phyloP scores from a whole-genome alignment of 2,113 vertebrate genomes.

The Gadus chalcogrammus region DNA sequence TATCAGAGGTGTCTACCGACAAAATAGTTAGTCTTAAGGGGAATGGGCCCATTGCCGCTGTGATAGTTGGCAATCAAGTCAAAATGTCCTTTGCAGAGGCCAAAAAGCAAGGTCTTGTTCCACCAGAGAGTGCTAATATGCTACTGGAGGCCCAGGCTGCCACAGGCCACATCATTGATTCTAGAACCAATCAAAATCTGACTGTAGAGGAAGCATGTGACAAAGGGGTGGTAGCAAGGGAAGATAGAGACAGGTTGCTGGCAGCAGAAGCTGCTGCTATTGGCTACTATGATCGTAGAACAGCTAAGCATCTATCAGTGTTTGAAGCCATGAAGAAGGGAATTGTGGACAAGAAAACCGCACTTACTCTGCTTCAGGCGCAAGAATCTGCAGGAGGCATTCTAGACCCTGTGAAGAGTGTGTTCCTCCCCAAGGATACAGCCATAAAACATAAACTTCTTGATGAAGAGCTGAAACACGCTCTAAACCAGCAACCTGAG shows the following conservation, averaged over 20 bases:
- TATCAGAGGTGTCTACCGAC: slow-evolving; percentile 77
- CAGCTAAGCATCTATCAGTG: slow-evolving; percentile 78
- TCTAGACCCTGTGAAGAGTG: slow-evolving; percentile 87
- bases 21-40: slow-evolving; percentile 81
- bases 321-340: slow-evolving; percentile 88
- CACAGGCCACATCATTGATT: slow-evolving; percentile 89
- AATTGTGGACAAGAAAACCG: slow-evolving; percentile 76
- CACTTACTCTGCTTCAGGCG: slow-evolving; percentile 85
- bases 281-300: slow-evolving; percentile 83
- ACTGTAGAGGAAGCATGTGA: slow-evolving; percentile 83
- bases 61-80: slow-evolving; percentile 72
- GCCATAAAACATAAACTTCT: slow-evolving; percentile 85
- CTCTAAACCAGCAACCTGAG: slow-evolving; percentile 77
- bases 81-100: slow-evolving; percentile 89
- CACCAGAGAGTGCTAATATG: slow-evolving; percentile 78
- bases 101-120: slow-evolving; percentile 80
- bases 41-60: slow-evolving; percentile 81
- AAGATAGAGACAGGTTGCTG: slow-evolving; percentile 81
- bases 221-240: slow-evolving; percentile 82
- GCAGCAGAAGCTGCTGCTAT: slow-evolving; percentile 85
- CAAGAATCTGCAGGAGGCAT: slow-evolving; percentile 89
- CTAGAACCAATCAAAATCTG: slow-evolving; percentile 78
- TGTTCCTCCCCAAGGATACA: slow-evolving; percentile 84
- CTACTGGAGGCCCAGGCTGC: slow-evolving; percentile 92
- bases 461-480: slow-evolving; percentile 78